Conservation (phyloP, 2,113 vertebrate genomes). For the Ceratotherium simum region DNA sequence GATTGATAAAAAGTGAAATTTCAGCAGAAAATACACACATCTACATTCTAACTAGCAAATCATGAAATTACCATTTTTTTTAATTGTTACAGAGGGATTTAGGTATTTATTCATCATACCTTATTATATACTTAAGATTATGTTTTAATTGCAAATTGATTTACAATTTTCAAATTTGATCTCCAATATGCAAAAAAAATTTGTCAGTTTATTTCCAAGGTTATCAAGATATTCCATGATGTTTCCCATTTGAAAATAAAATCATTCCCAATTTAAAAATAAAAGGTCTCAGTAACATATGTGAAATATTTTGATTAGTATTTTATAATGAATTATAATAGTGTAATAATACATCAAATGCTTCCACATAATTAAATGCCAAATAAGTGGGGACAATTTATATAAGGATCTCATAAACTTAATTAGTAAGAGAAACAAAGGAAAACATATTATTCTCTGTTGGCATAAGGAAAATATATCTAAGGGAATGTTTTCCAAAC, state of each 20-base stretch:
- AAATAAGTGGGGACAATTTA: not conserved
- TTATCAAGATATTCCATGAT: constrained; percentile 47
- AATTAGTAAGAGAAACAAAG: not conserved
- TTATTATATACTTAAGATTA: constrained; percentile 56
- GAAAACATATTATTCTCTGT: not conserved
- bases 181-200: constrained; percentile 63
- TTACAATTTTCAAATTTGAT: constrained; percentile 42
- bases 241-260: constrained; percentile 50
- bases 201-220: constrained; percentile 66
- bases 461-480: not conserved
- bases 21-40: constrained; percentile 43
- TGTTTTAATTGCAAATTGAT: constrained; percentile 73
- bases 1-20: constrained; percentile 57
- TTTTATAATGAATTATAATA: constrained; percentile 17
- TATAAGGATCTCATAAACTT: not conserved
- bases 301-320: not conserved
- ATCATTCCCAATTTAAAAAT: constrained; percentile 62
- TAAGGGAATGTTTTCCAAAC: not conserved
- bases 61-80: not conserved
- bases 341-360: not conserved
- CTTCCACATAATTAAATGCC: constrained; percentile 13
- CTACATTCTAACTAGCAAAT: constrained; percentile 64
- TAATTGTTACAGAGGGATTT: constrained; percentile 44
- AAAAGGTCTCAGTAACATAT: constrained; percentile 57
- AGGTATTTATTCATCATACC: constrained; percentile 68